Percentiles rank a stretch among this genome's conserved stretches.
Conservation (phyloP, 35 echinoderm and acorn worm species). For the Ophiothrix spiculata region DNA sequence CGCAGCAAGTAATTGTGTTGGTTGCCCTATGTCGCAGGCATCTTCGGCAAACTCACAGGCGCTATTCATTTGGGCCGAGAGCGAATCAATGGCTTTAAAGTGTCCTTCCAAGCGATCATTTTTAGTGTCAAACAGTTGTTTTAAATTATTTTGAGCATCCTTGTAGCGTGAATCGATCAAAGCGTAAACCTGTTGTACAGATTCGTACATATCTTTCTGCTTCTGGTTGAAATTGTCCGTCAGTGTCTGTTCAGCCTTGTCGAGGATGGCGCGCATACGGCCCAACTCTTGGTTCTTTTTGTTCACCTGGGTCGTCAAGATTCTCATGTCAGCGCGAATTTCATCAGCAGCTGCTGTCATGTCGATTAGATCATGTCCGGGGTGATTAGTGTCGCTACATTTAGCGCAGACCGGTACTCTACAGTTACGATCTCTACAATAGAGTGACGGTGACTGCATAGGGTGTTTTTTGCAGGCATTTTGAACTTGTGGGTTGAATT, state of each 20-base stretch:
- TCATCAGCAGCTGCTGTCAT: not conserved
- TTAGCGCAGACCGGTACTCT: not conserved
- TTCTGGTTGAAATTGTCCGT: not conserved
- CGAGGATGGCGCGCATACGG: not conserved
- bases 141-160: not conserved
- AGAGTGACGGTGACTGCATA: not conserved
- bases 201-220: not conserved
- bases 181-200: not conserved
- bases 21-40: slow-evolving; percentile 7
- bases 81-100: not conserved
- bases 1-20: not conserved
- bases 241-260: not conserved
- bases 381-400: not conserved
- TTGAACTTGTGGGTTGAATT: not conserved
- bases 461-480: not conserved
- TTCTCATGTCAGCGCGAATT: not conserved
- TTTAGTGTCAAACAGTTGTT: not conserved
- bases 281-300: not conserved
- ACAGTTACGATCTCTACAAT: not conserved
- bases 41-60: slow-evolving; percentile 25
- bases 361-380: not conserved
- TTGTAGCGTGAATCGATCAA: not conserved
- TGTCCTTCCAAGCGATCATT: not conserved
- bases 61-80: not conserved
- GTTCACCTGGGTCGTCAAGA: not conserved